Percentiles rank a stretch among this genome's conserved stretches.
Evolutionary conservation across 2,888 invertebrate species (phyloP).

Genomic region (Yponomeuta cagnagella): DNA sequence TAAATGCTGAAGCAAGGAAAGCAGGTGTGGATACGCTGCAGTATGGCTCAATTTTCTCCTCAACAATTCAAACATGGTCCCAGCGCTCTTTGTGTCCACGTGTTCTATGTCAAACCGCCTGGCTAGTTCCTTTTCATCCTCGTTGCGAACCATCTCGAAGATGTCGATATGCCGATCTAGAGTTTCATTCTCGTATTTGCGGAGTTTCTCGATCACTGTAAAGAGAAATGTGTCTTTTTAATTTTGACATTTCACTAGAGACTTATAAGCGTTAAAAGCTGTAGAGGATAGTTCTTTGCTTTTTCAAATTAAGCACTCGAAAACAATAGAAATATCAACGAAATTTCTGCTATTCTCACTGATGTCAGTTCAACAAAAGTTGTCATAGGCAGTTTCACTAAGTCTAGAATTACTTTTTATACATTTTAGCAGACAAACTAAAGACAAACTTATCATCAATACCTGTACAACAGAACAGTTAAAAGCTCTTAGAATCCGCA

Average conservation of each 20-base stretch:
- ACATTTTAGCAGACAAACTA: too few species aligned
- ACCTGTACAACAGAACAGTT: too few species aligned
- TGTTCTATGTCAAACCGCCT: constrained; percentile 93
- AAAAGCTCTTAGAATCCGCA: too few species aligned
- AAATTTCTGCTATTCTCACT: too few species aligned
- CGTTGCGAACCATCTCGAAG: constrained; percentile 98
- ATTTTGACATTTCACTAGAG: neutral
- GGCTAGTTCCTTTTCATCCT: constrained; percentile 96
- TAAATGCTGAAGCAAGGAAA: constrained; percentile 92
- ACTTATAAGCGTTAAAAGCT: too few species aligned
- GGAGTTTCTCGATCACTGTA: constrained; percentile 90
- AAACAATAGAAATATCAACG: too few species aligned
- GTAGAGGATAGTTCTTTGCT: too few species aligned
- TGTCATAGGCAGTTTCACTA: too few species aligned
- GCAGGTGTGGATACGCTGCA: constrained; percentile 93
- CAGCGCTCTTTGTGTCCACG: constrained; percentile 95
- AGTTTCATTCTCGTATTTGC: constrained; percentile 95
- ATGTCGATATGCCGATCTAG: constrained; percentile 97
- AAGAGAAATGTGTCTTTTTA: constrained; percentile 15
- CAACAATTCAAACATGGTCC: constrained; percentile 93
- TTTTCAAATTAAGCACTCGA: too few species aligned
- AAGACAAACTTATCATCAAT: too few species aligned
- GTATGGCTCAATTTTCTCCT: constrained; percentile 93
- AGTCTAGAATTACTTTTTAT: too few species aligned
- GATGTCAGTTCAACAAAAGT: too few species aligned